A percentile compares a stretch with the other conserved stretches of the same genome.
Evolutionary conservation across 2,888 invertebrate species (phyloP).

Genomic region (Hypomecis punctinalis): DNA sequence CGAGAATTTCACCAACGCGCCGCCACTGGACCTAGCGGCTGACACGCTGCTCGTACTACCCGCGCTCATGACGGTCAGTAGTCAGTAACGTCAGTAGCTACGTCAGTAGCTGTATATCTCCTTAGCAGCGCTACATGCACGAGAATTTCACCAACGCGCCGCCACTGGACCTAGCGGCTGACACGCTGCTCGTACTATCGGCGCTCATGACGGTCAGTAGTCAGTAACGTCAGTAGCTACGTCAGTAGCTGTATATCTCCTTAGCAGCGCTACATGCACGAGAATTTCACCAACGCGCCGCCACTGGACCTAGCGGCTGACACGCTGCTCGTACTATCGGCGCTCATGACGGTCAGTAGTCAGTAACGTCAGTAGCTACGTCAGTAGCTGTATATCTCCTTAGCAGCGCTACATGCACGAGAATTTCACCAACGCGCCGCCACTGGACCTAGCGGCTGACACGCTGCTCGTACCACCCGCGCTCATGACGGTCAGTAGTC

Average conservation of each 20-base stretch:
- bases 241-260: too few species aligned
- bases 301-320: too few species aligned
- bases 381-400: too few species aligned
- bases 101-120: too few species aligned
- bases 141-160: constrained; percentile 99
- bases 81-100: neutral
- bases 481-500: constrained; percentile 89
- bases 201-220: constrained; percentile 91
- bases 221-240: neutral
- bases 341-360: constrained; percentile 90
- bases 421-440: too few species aligned
- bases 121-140: constrained; percentile 95
- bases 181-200: constrained; percentile 94
- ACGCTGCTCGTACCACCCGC: too few species aligned
- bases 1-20: constrained; percentile 98
- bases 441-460: too few species aligned
- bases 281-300: too few species aligned
- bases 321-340: too few species aligned
- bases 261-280: too few species aligned
- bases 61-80: constrained; percentile 91
- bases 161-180: constrained; percentile 96
- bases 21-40: constrained; percentile 96
- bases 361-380: neutral
- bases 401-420: too few species aligned
- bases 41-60: constrained; percentile 95